A percentile compares a stretch with the other conserved stretches of the same genome.
These are phyloP conservation scores for Heliconius sara DNA, from an alignment of 2,888 invertebrate genomes.

Conservation along the genomic window DNA sequence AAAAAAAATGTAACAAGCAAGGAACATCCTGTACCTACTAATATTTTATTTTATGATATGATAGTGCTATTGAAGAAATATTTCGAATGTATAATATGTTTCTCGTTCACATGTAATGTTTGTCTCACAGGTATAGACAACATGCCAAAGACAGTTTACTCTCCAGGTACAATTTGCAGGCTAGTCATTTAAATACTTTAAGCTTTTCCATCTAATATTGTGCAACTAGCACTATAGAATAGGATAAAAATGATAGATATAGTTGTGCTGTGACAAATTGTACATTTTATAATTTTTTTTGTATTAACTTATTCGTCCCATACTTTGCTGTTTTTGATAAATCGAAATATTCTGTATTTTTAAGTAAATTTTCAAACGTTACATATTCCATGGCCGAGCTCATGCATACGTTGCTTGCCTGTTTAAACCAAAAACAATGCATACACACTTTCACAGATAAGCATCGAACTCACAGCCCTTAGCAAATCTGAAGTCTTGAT, in stretches of 20 bases:
- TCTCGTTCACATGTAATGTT: not conserved
- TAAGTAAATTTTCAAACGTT: too few species aligned
- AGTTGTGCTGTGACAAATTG: conserved; percentile 3
- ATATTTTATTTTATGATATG: not conserved
- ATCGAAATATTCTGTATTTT: too few species aligned
- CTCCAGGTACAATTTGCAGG: conserved; percentile 38
- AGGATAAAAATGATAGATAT: not conserved
- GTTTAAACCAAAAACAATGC: too few species aligned
- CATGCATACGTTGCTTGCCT: too few species aligned
- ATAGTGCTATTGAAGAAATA: not conserved
- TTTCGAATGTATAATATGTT: not conserved
- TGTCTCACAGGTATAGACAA: conserved; percentile 1
- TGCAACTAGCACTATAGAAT: conserved; percentile 12
- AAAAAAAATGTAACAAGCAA: not conserved
- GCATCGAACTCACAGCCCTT: too few species aligned
- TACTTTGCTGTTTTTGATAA: not conserved
- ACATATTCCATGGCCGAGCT: too few species aligned
- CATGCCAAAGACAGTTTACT: conserved; percentile 45
- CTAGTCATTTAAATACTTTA: conserved; percentile 45
- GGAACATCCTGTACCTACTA: too few species aligned
- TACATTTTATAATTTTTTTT: not conserved
- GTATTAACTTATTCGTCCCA: not conserved
- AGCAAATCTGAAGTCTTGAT: too few species aligned
- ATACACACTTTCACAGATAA: too few species aligned
- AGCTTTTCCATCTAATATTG: conserved; percentile 59